Evolutionary conservation across 2,888 invertebrate species (phyloP).

Genomic region (Drosophila subsilvestris): DNA sequence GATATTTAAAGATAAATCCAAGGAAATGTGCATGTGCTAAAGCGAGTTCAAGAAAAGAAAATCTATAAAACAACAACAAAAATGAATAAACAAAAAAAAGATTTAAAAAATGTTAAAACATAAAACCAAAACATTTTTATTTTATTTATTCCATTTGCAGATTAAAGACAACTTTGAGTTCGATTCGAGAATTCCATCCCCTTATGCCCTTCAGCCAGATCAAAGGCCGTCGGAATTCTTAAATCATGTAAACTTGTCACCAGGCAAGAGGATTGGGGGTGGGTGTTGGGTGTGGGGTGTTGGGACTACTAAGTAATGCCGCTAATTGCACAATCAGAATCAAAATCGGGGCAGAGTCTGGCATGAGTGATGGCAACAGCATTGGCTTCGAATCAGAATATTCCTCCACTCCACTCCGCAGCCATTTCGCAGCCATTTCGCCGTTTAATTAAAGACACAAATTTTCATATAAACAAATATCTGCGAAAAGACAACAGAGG

Average conservation of each 20-base stretch:
- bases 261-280: slow-evolving; percentile 40
- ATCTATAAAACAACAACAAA: slow-evolving; percentile 31
- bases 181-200: no score
- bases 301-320: slow-evolving; percentile 6
- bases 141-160: slow-evolving; percentile 2
- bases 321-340: slow-evolving; percentile 78
- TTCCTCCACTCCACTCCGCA: no score
- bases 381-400: slow-evolving; percentile 39
- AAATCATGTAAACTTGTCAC: slow-evolving; percentile 73
- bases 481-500: slow-evolving; percentile 52
- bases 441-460: slow-evolving; percentile 75
- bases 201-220: slow-evolving; percentile 38
- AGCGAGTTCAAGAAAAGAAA: slow-evolving; percentile 37
- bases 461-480: slow-evolving; percentile 72
- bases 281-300: no score
- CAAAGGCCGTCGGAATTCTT: slow-evolving; percentile 61
- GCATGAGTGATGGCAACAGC: slow-evolving; percentile 70
- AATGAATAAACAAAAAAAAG: slow-evolving; percentile 33
- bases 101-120: slow-evolving; percentile 53
- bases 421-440: slow-evolving; percentile 53
- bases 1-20: slow-evolving; percentile 51
- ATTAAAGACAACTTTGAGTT: background rate
- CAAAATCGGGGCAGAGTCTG: slow-evolving; percentile 39
- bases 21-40: slow-evolving; percentile 75
- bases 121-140: slow-evolving; percentile 8